Evolutionary conservation across 2,113 vertebrate genomes (phyloP), one percentile per base, ranked within the genome.

Genomic region (Charina bottae): DNA sequence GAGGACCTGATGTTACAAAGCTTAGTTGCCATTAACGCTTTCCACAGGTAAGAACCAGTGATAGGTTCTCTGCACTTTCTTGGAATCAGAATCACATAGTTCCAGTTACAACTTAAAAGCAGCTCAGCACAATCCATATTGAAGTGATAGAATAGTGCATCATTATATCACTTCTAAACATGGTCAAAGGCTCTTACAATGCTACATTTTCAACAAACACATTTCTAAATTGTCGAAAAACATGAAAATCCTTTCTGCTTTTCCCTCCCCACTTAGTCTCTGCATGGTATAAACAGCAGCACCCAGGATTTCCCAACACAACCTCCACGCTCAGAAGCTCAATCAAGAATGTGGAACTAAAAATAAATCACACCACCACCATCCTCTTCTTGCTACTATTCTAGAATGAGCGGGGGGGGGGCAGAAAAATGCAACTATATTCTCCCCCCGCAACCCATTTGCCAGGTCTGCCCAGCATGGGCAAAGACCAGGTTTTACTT

Each of bases 31-130:
- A 37, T 19, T 72, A 33, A 42, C 1, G 11, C 12, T 90, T 83
- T 26, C 33, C 0, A 2, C 6, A 6, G 15, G 15, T 19, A 3
- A 46, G 46, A 10, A 42, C 3, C 13, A 3, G 37, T 6, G 0
- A 33, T 42, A 5, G 19, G 15, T 78, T 90, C 54, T 83, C 33
- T 24, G 68, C n/a, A 37, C 12, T 60, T 60, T 24, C 33, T 15
- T 26, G 9, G 56, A 59, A 88, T 88, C 24, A 24, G 23, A 90
- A 62, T 28, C 10, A 15, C 24, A 62, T 0, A 88, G 37, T 15
- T 42, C 87, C 26, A 15, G 37, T 28, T 62, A 19, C 56, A 33
- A 87, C 85, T 19, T 56, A 87, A 21, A 87, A 33, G 60, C 86
- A 24, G 33, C 56, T 46, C 15, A 46, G 21, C 21, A 46, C 4